Conservation (phyloP, 2,113 vertebrate species). For the Phylloscopus trochiloides region DNA sequence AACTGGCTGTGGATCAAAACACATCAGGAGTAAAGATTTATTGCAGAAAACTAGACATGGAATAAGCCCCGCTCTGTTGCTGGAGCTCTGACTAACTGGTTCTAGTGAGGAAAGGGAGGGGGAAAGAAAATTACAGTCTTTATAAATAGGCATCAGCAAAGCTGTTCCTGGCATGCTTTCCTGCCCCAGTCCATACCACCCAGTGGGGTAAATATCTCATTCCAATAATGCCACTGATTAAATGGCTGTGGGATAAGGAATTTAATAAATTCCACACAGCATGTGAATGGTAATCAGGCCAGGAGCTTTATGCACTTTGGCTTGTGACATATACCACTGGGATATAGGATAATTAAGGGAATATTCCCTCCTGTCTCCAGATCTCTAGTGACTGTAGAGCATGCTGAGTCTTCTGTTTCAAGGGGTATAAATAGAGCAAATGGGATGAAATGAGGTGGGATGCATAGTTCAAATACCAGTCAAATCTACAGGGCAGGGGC, state of each 20-base stretch:
- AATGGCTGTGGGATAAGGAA: conserved; percentile 61
- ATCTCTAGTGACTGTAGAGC: not conserved
- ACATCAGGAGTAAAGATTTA: not conserved
- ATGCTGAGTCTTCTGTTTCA: conserved; percentile 19
- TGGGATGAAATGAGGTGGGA: not conserved
- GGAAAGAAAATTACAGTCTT: conserved; percentile 10
- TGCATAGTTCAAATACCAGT: not conserved
- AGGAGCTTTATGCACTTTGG: conserved; percentile 45
- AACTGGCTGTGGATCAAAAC: conserved; percentile 40
- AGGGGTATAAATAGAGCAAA: conserved; percentile 26
- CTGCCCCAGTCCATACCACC: conserved; percentile 32
- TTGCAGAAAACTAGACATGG: conserved; percentile 1
- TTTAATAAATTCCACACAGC: conserved; percentile 59
- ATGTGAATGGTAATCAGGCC: conserved; percentile 48
- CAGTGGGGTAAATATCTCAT: conserved; percentile 52
- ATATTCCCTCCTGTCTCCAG: conserved; percentile 42
- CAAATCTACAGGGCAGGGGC: not conserved
- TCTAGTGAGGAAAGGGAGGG: not conserved
- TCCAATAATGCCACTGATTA: conserved; percentile 42
- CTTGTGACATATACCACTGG: conserved; percentile 22
- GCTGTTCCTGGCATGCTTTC: conserved; percentile 39
- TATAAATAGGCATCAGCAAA: conserved; percentile 50
- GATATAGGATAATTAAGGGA: conserved; percentile 26
- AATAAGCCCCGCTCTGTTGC: conserved; percentile 25
- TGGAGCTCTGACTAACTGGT: not conserved